Evolutionary conservation across 2,113 vertebrate species (phyloP).

Genomic region (Peromyscus leucopus): DNA sequence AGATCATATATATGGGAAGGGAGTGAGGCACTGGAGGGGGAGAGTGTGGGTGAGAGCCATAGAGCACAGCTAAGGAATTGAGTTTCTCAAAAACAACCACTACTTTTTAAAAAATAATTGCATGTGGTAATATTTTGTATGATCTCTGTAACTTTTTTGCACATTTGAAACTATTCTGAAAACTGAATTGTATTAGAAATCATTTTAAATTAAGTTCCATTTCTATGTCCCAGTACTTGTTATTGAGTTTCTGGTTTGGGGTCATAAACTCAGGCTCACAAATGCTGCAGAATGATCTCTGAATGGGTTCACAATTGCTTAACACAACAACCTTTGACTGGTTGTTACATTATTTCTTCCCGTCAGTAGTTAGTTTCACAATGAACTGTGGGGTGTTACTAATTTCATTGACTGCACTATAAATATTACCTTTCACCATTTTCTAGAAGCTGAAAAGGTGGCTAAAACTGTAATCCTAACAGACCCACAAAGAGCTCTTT

Average conservation of each 20-base stretch:
- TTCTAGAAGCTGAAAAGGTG: fast-evolving
- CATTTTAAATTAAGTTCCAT: not conserved
- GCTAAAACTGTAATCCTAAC: fast-evolving
- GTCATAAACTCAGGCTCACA: not conserved
- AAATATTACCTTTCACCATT: fast-evolving
- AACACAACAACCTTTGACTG: not conserved
- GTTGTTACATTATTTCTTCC: not conserved
- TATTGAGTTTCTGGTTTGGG: not conserved
- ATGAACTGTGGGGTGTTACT: not conserved
- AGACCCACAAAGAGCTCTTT: fast-evolving
- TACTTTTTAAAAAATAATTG: too few relatives aligned
- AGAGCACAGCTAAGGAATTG: too few relatives aligned
- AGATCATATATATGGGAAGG: too few relatives aligned
- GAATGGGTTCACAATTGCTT: not conserved
- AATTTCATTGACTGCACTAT: fast-evolving
- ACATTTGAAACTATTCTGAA: not conserved
- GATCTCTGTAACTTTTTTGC: not conserved
- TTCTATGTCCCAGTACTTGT: not conserved
- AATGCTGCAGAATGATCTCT: not conserved
- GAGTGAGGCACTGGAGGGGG: too few relatives aligned
- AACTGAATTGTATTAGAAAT: not conserved
- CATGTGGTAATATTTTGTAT: not conserved
- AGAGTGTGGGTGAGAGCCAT: too few relatives aligned
- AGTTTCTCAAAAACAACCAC: too few relatives aligned
- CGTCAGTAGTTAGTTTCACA: not conserved